These are phyloP conservation scores for Trypoxylon attenuatum DNA, from an alignment of 2,888 invertebrate species.

Conservation along the genomic window DNA sequence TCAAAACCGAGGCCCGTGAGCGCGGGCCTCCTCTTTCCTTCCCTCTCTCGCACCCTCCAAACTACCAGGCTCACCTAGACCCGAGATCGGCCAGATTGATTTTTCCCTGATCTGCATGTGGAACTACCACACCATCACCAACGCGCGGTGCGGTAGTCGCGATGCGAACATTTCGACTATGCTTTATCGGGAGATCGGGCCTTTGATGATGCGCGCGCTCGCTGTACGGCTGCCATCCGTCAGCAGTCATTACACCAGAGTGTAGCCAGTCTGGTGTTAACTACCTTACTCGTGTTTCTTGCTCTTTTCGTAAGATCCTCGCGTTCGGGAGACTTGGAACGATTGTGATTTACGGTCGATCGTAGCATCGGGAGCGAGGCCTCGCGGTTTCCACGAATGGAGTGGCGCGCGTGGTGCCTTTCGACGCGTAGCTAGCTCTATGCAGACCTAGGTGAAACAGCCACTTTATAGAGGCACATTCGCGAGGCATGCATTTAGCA, in stretches of 20 bases:
- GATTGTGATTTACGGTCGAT: too few species aligned
- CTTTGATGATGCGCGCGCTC: constrained; percentile 12
- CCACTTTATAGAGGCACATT: neutral
- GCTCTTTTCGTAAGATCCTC: neutral
- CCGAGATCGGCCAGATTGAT: neutral
- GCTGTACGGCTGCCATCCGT: too few species aligned
- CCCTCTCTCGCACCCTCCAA: constrained; percentile 1
- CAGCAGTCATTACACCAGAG: too few species aligned
- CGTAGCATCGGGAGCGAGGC: too few species aligned
- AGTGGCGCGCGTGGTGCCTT: too few species aligned
- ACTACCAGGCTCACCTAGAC: neutral
- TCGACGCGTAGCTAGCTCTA: too few species aligned
- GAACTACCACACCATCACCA: too few species aligned
- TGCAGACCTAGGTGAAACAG: too few species aligned
- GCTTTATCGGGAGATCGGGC: constrained; percentile 19
- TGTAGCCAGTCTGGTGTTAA: constrained; percentile 8
- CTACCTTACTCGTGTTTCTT: constrained; percentile 4
- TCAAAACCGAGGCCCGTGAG: constrained; percentile 44
- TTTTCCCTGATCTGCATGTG: neutral
- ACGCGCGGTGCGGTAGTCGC: too few species aligned
- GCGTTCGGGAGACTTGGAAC: too few species aligned
- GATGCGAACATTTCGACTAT: too few species aligned
- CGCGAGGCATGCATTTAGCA: neutral
- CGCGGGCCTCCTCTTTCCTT: constrained; percentile 1
- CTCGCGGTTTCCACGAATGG: neutral